Evolutionary conservation across 2,113 vertebrate species (phyloP).

Genomic region (Taxidea taxus): DNA sequence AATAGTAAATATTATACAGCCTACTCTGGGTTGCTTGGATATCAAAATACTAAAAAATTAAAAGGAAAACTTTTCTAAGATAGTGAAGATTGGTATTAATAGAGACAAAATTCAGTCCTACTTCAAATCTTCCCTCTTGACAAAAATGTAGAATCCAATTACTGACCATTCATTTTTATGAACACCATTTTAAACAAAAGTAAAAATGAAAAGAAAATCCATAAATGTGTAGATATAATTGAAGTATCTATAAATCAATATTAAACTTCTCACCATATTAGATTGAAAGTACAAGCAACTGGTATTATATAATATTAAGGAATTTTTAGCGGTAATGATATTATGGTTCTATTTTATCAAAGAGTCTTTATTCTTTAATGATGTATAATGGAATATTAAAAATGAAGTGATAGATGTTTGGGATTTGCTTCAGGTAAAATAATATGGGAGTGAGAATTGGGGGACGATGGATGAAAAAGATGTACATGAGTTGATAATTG

Average conservation of each 20-base stretch:
- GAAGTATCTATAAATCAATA: not conserved
- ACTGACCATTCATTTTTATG: conserved; percentile 16
- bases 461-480: not conserved
- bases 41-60: conserved; percentile 32
- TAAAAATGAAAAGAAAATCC: not conserved
- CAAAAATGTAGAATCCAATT: conserved; percentile 42
- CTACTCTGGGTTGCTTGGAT: not conserved
- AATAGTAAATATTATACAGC: conserved; percentile 19
- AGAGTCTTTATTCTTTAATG: not conserved
- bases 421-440: conserved; percentile 19
- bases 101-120: not conserved
- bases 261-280: not conserved
- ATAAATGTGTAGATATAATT: not conserved
- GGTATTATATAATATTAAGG: not conserved
- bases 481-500: not conserved
- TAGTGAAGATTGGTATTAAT: not conserved
- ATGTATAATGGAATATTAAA: not conserved
- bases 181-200: conserved; percentile 35
- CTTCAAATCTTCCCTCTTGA: not conserved
- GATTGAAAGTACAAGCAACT: not conserved
- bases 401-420: not conserved
- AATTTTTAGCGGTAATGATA: not conserved
- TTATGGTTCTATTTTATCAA: not conserved
- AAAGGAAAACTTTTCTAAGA: not conserved
- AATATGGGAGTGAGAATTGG: not conserved